Evolutionary conservation across 2,797 vertebrate genomes (phyloP).

Genomic region (Artibeus jamaicensis): DNA sequence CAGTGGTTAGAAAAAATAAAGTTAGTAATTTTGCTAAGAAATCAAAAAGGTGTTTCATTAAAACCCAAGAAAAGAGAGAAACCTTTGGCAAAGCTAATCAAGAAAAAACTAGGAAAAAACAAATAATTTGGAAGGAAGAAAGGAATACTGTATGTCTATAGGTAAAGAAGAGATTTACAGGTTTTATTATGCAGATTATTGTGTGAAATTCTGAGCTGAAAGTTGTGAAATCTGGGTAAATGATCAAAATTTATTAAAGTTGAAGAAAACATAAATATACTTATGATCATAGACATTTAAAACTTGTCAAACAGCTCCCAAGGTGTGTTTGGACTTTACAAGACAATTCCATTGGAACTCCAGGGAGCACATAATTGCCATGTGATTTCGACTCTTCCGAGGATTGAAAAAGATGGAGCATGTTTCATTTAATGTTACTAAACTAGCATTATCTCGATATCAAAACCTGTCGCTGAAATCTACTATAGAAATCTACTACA

Average conservation of each 20-base stretch:
- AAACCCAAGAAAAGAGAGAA: not conserved
- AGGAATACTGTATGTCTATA: not conserved
- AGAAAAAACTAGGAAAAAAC: not conserved
- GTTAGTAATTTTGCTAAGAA: not conserved
- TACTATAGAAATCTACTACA: not conserved
- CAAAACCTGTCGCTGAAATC: not conserved
- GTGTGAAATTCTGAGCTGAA: not conserved
- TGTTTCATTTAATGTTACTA: not conserved
- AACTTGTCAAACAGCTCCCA: not conserved
- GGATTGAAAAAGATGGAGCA: not conserved
- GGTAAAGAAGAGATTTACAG: not conserved
- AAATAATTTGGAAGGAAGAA: not conserved
- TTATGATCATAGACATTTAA: not conserved
- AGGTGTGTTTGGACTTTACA: not conserved
- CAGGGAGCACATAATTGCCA: not conserved
- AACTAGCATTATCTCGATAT: not conserved
- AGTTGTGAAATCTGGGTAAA: not conserved
- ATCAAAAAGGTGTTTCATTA: not conserved
- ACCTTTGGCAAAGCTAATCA: not conserved
- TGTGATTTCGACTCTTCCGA: not conserved
- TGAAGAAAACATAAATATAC: not conserved
- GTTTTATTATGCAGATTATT: not conserved
- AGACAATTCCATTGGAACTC: not conserved
- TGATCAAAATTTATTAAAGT: not conserved
- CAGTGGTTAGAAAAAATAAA: constrained; percentile 5